Conservation (phyloP, 2,888 invertebrate genomes). For the Erebia epiphron region DNA sequence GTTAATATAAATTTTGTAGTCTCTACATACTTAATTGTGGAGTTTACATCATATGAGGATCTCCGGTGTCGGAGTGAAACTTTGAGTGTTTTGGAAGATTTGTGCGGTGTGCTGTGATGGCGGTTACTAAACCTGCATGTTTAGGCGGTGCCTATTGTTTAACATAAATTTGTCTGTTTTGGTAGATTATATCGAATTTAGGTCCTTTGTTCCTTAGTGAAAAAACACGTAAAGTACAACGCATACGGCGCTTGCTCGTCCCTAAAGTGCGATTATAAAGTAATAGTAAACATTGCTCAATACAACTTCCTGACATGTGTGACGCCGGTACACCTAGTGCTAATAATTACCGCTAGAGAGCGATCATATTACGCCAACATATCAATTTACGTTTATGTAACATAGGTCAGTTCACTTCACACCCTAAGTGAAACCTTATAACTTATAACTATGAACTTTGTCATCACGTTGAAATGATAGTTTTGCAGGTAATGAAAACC, state of each 20-base stretch:
- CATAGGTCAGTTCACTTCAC: constrained; percentile 20
- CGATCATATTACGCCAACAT: constrained; percentile 35
- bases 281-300: not conserved
- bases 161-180: too few species aligned
- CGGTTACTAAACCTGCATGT: too few species aligned
- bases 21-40: too few species aligned
- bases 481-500: not conserved
- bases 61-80: too few species aligned
- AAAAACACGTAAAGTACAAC: not conserved
- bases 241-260: not conserved
- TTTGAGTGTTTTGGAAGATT: too few species aligned
- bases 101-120: too few species aligned
- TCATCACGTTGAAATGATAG: not conserved
- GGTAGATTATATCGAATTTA: too few species aligned
- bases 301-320: constrained; percentile 28
- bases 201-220: too few species aligned
- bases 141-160: too few species aligned
- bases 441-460: constrained; percentile 20
- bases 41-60: too few species aligned
- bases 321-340: constrained; percentile 18
- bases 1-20: too few species aligned
- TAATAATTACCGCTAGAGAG: constrained; percentile 35
- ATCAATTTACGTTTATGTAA: constrained; percentile 29
- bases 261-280: not conserved
- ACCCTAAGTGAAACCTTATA: constrained; percentile 24